Conservation (phyloP, 92 coral and sea anemone genomes). For the Siderastrea radians region DNA sequence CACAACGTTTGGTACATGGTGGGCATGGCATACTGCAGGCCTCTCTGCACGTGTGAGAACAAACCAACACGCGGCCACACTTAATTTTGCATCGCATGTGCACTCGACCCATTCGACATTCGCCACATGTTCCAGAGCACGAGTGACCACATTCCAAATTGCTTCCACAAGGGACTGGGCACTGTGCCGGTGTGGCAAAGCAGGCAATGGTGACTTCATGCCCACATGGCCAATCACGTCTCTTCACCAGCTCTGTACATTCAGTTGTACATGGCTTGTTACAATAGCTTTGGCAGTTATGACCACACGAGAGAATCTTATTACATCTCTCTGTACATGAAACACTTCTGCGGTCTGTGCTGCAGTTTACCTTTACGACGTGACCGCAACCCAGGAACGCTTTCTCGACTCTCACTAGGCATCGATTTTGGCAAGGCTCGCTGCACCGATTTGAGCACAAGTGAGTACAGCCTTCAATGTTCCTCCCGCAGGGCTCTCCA, state of each 20-base stretch:
- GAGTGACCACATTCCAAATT: slow-evolving; percentile 76
- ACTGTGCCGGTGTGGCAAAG: slow-evolving; percentile 80
- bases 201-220: slow-evolving; percentile 86
- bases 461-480: slow-evolving; percentile 72
- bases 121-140: slow-evolving; percentile 88
- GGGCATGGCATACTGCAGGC: slow-evolving; percentile 80
- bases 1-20: slow-evolving; percentile 74
- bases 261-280: slow-evolving; percentile 69
- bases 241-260: slow-evolving; percentile 84
- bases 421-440: slow-evolving; percentile 66
- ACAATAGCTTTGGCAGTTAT: slow-evolving; percentile 84
- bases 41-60: slow-evolving; percentile 80
- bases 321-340: slow-evolving; percentile 76
- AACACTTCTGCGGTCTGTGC: slow-evolving; percentile 13
- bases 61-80: slow-evolving; percentile 79
- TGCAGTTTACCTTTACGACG: slow-evolving; percentile 51
- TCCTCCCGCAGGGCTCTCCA: slow-evolving; percentile 50
- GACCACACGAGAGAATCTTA: slow-evolving; percentile 76
- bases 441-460: slow-evolving; percentile 71
- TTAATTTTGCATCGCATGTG: slow-evolving; percentile 70
- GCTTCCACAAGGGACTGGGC: slow-evolving; percentile 72
- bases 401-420: slow-evolving; percentile 61
- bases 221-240: slow-evolving; percentile 86
- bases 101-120: slow-evolving; percentile 91
- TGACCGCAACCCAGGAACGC: slow-evolving; percentile 71